Evolutionary conservation across 1,140 invertebrate genomes (phyloP).

Genomic region (Cherax destructor): DNA sequence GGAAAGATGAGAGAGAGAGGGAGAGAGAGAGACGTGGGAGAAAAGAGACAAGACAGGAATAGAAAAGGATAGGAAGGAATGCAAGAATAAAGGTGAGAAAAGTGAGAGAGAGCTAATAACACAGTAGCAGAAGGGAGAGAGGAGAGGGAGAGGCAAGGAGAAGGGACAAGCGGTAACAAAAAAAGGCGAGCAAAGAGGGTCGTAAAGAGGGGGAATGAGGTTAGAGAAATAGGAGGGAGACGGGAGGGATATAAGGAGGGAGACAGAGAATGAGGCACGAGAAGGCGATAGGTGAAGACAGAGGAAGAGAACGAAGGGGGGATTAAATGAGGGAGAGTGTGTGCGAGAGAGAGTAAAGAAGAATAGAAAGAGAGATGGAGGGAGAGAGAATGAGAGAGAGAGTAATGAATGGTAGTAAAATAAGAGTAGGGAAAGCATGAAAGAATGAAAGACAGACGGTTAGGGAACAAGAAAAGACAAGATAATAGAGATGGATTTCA

Average conservation of each 20-base stretch:
- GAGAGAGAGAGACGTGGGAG: neutral
- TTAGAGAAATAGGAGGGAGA: neutral
- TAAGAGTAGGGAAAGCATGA: neutral
- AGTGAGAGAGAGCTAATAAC: neutral
- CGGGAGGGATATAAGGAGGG: neutral
- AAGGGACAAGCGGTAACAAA: neutral
- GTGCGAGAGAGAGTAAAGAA: neutral
- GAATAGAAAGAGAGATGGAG: neutral
- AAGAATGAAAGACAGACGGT: too few species aligned
- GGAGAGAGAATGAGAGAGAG: neutral
- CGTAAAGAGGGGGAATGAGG: too few species aligned
- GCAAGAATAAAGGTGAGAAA: neutral
- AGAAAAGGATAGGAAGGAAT: neutral
- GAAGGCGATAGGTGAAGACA: too few species aligned
- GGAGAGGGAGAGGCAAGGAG: neutral
- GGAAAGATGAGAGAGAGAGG: neutral
- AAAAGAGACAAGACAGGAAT: neutral
- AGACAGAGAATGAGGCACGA: too few species aligned
- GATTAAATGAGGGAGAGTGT: neutral
- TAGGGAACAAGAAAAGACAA: neutral
- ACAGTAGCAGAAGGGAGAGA: neutral
- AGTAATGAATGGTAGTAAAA: neutral
- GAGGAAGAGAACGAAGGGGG: too few species aligned
- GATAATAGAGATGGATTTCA: neutral
- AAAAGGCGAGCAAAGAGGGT: neutral